Conservation (phyloP, 2,113 vertebrate species). For the Neotragus moschatus region DNA sequence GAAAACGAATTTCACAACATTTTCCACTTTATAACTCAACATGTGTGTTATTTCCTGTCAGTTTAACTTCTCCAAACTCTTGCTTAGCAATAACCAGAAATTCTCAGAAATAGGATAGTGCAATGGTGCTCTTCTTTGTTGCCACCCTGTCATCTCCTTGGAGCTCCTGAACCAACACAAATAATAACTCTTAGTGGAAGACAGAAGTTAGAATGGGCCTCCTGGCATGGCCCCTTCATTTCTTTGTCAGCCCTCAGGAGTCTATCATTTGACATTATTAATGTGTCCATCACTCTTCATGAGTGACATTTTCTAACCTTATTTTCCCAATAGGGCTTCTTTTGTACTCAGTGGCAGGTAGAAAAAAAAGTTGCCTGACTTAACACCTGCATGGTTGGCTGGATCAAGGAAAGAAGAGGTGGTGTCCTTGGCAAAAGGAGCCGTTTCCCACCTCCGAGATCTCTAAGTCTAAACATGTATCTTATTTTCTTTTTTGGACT, state of each 20-base stretch:
- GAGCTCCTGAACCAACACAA: neutral
- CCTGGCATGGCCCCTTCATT: neutral
- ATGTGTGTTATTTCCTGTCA: slow-evolving; percentile 41
- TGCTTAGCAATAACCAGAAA: slow-evolving; percentile 30
- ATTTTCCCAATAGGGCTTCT: neutral
- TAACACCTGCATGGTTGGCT: neutral
- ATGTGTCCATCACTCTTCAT: neutral
- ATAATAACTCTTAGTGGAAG: neutral
- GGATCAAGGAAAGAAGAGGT: neutral
- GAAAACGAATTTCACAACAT: slow-evolving; percentile 49
- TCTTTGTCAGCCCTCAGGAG: neutral
- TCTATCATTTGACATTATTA: neutral
- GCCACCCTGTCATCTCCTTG: neutral
- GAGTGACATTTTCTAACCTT: neutral
- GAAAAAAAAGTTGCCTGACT: neutral
- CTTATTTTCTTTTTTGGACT: neutral
- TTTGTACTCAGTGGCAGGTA: neutral
- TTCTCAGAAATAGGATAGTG: neutral
- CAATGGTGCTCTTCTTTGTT: neutral
- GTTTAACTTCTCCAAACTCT: slow-evolving; percentile 59
- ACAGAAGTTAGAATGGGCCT: neutral
- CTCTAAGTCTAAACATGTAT: neutral
- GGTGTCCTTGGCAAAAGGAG: neutral
- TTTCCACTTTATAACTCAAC: slow-evolving; percentile 35
- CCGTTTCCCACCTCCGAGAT: neutral